Conservation (phyloP, 2,797 vertebrate species). For the Gymnoscopelus microlampas region DNA sequence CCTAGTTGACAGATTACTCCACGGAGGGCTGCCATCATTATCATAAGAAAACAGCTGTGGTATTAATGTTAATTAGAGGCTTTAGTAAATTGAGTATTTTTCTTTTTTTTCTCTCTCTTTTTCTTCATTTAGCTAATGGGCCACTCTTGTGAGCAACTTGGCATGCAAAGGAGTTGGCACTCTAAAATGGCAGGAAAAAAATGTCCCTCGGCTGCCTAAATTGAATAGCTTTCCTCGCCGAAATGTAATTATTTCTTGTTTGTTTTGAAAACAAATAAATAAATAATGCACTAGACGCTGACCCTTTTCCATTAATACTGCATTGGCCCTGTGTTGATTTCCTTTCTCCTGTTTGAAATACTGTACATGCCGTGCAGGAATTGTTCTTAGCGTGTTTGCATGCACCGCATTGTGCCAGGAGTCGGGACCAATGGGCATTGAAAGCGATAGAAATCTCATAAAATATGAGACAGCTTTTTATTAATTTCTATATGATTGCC, state of each 20-base stretch:
- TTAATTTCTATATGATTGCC: conserved; percentile 53
- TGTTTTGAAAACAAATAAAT: conserved; percentile 9
- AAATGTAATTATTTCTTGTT: conserved; percentile 25
- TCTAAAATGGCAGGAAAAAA: conserved; percentile 30
- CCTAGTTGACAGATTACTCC: conserved; percentile 29
- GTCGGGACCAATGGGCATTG: conserved; percentile 12
- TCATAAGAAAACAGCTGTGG: conserved; percentile 44
- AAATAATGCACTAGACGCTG: conserved; percentile 12
- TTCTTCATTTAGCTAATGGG: conserved; percentile 49
- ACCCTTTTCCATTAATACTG: not conserved
- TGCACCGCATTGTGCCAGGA: not conserved
- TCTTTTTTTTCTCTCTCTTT: conserved; percentile 29
- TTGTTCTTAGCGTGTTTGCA: conserved; percentile 23
- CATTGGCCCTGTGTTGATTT: conserved; percentile 5
- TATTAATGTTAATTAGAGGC: conserved; percentile 50
- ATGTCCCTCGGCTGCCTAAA: conserved; percentile 17
- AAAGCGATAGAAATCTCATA: conserved; percentile 25
- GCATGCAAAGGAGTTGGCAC: conserved; percentile 26
- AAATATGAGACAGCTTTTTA: conserved; percentile 39
- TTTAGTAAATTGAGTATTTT: conserved; percentile 37
- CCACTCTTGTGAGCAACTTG: conserved; percentile 42
- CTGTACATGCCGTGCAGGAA: not conserved
- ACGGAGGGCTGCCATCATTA: conserved; percentile 33
- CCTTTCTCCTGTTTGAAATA: not conserved
- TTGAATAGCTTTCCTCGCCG: conserved; percentile 29